Conservation (phyloP, 2,113 vertebrate species). For the Fulica atra region DNA sequence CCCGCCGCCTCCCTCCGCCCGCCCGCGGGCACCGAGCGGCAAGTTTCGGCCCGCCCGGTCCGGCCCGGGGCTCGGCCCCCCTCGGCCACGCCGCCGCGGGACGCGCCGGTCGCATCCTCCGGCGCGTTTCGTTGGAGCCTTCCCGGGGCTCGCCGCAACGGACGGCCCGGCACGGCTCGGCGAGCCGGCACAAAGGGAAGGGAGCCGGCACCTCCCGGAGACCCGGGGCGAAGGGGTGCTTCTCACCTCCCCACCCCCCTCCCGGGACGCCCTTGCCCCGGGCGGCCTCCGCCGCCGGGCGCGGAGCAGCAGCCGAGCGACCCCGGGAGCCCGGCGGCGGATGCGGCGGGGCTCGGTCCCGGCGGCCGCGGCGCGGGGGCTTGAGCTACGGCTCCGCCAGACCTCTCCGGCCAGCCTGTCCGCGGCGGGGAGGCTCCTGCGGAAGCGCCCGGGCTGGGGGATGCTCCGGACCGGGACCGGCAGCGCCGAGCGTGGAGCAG, state of each 20-base stretch:
- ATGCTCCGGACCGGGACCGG: not conserved
- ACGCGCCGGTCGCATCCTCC: not conserved
- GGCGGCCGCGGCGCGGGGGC: not conserved
- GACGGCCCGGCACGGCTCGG: not conserved
- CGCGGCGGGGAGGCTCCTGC: not conserved
- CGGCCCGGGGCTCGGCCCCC: not conserved
- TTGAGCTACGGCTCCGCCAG: not conserved
- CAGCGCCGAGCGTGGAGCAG: not conserved
- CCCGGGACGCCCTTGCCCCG: not conserved
- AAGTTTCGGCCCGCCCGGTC: not conserved
- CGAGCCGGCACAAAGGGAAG: slow-evolving; percentile 5
- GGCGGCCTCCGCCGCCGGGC: not conserved
- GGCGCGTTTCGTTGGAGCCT: not conserved
- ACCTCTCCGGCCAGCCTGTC: not conserved
- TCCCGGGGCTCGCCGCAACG: not conserved
- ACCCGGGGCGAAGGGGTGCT: no score
- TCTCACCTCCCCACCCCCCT: no score
- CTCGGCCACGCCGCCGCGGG: not conserved
- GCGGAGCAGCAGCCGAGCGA: no score
- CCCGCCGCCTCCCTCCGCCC: not conserved
- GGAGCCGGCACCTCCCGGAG: not conserved
- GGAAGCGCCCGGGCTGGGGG: not conserved
- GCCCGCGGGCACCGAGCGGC: not conserved
- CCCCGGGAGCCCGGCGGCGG: not conserved
- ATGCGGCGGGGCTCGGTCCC: not conserved